Evolutionary conservation across 2,797 vertebrate species (phyloP), one percentile per base, ranked within the genome.

Genomic region (Mionectes olivaceus): DNA sequence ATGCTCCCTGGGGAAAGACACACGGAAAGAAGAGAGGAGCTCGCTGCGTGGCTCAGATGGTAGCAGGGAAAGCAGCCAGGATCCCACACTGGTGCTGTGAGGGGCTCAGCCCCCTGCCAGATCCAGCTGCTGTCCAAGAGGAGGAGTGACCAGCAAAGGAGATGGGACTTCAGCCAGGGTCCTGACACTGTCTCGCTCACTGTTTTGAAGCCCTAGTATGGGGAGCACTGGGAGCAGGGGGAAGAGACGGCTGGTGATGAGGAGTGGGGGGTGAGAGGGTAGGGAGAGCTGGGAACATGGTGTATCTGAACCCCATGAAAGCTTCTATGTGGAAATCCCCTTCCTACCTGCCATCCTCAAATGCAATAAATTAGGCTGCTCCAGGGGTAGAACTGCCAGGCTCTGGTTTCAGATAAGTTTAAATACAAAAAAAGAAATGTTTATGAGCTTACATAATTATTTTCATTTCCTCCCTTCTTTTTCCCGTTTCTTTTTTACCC

Each of bases 21-120:
- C 24, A 4, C 4, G 41, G 63, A 8, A 64, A 71, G 27, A 33
- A 56, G 4, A 22, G 39, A 55, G 67, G 23, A 56, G 5, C 16
- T 90, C 4, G 0, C 17, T 5, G 11, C 0, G 1, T 7, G n/a
- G 35, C 69, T 81, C 69, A 49, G 75, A 23, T 49, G 70, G 37
- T 2, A 1, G 50, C 0, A 0, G n/a, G 69, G 27, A 46, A n/a
- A 24, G 50, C 46, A 75, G 53, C 19, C 2, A 0, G 43, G 41
- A 33, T 49, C 47, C 32, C 13, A 1, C 22, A 5, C 0, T 1
- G 2, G 9, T 59, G 61, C 30, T 53, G n/a, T 1, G 3, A 32
- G 28, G n/a, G 5, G 46, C 9, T 57, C 7, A 3, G 39, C 11
- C 11, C 22, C 49, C 3, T 39, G 12, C 32, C 0, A 3, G 25